These are phyloP conservation scores for Paracanthobrama guichenoti DNA, from an alignment of 2,113 vertebrate species.

Conservation along the genomic window DNA sequence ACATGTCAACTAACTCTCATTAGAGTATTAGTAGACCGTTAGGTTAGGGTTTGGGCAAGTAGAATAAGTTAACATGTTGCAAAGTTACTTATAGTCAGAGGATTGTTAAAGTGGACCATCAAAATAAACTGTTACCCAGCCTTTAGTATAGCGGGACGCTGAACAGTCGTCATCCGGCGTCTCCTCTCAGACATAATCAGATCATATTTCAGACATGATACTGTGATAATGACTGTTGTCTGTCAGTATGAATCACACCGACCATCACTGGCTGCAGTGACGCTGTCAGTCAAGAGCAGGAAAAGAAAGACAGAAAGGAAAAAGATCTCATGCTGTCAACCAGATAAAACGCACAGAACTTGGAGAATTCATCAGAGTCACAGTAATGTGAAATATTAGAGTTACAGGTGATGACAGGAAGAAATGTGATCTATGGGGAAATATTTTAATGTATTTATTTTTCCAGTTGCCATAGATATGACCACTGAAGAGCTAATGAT, in stretches of 20 bases:
- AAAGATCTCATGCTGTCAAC: constrained; percentile 44
- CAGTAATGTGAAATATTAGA: constrained; percentile 57
- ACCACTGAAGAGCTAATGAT: not conserved
- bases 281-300: constrained; percentile 46
- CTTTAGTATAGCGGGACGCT: not conserved
- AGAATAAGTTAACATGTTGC: no score
- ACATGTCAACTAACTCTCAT: no score
- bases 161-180: not conserved
- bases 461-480: constrained; percentile 14
- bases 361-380: constrained; percentile 57
- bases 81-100: no score
- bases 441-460: constrained; percentile 67
- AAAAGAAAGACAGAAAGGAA: constrained; percentile 8
- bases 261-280: constrained; percentile 28
- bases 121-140: no score
- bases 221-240: not conserved
- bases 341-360: constrained; percentile 51
- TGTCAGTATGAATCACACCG: not conserved
- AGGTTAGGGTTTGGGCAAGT: no score
- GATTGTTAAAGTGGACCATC: no score
- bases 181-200: not conserved
- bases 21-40: no score
- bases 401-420: constrained; percentile 70
- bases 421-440: constrained; percentile 74
- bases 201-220: constrained; percentile 20